These are phyloP conservation scores for Nothoprocta pentlandii DNA, from an alignment of 2,113 vertebrate species.

Conservation along the genomic window DNA sequence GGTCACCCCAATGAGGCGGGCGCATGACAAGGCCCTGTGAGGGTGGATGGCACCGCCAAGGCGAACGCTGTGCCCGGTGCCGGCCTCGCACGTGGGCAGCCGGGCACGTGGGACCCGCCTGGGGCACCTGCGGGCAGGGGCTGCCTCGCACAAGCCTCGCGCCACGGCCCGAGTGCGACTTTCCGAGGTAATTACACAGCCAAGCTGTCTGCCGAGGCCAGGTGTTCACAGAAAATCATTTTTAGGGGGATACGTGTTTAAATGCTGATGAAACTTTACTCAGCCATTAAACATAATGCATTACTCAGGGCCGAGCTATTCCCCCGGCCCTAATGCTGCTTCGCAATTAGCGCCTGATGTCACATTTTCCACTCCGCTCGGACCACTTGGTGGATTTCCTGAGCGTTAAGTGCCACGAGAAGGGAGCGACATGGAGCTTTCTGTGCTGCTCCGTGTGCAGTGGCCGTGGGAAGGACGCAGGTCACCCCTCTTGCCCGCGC, in stretches of 20 bases:
- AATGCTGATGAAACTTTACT: slow-evolving; percentile 17
- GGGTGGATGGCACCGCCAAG: accelerated
- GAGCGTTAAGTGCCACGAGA: slow-evolving; percentile 49
- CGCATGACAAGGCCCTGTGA: background rate
- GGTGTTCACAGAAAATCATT: slow-evolving; percentile 44
- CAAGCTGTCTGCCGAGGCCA: background rate
- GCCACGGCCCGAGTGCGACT: background rate
- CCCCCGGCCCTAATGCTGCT: slow-evolving; percentile 36
- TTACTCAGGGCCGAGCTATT: slow-evolving; percentile 54
- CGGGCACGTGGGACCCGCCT: too few relatives aligned
- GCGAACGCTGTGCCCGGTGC: background rate
- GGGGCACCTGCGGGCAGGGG: background rate
- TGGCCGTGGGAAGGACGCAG: background rate
- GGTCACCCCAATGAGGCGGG: accelerated
- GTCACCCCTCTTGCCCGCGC: background rate
- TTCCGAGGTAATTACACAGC: background rate
- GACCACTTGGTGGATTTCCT: slow-evolving; percentile 68
- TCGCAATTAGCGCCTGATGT: slow-evolving; percentile 62
- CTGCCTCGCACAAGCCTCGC: background rate
- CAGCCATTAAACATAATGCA: background rate
- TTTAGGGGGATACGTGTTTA: background rate
- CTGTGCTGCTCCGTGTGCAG: too few relatives aligned
- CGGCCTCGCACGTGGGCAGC: too few relatives aligned
- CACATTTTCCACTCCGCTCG: slow-evolving; percentile 69
- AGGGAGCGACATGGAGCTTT: background rate